Evolutionary conservation across 2,113 vertebrate species (phyloP), one percentile per base, ranked within the genome.

Genomic region (Odobenus rosmarus): DNA sequence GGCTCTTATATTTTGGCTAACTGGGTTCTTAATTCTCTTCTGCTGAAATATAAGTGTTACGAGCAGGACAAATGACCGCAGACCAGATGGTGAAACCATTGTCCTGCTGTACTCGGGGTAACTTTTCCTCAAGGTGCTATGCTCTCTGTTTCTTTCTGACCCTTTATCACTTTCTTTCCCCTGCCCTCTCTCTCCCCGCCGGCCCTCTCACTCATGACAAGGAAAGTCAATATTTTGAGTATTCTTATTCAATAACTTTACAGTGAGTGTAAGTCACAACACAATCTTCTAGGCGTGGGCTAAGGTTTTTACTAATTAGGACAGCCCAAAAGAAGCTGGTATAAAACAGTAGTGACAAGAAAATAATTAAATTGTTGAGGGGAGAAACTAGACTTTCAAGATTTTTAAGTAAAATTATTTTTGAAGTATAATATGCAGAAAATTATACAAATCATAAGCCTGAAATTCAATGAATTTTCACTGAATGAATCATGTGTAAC

Each of bases 11-110:
- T 96, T 97, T 88, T 85, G 84, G 71, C 15, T 42, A 95, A 93
- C 57, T 55, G n/a, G 91, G 93, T 57, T 95, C 82, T 95, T 97
- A 94, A 96, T 97, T 97, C 88, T 95, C 62, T 89, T 84, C 88
- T 86, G 61, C 72, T 87, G 90, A 96, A 92, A 95, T 84, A 31
- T 46, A 90, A 95, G 46, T 61, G 15, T 10, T 83, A 19, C 1
- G 26, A 49, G 21, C 59, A 72, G 46, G 62, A n/a, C 69, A 80
- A 59, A 19, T 11, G 59, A 57, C 31, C 2, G 0, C n/a, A 79
- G 94, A 67, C 89, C 95, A 80, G 86, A 80, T 39, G 71, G 72
- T 12, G 24, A 62, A 81, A 67, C 23, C 33, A 14, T 76, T 6
- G 21, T 53, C 77, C 33, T 85, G 42, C 61, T 21, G 5, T 53